Percentiles rank a stretch among this genome's conserved stretches.
phyloP scores from a whole-genome alignment of 2,888 invertebrate species.

The Brachycybe producta region DNA sequence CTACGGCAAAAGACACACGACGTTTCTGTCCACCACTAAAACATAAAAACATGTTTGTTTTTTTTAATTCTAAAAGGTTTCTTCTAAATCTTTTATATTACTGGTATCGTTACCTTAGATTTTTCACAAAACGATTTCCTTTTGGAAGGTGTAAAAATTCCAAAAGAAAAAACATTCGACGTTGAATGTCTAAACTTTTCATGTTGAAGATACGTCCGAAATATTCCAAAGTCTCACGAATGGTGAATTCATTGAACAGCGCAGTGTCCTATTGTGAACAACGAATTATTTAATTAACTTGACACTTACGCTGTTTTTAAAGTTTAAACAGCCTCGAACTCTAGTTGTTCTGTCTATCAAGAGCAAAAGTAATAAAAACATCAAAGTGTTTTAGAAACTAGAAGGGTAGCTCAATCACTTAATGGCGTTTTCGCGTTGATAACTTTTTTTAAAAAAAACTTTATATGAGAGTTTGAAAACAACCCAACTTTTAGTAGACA shows the following conservation, averaged over 20 bases:
- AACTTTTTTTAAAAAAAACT: too few species aligned
- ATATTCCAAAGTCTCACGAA: conserved; percentile 88
- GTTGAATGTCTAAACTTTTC: conserved; percentile 64
- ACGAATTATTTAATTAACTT: too few species aligned
- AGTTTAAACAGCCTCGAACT: too few species aligned
- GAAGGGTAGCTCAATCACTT: too few species aligned
- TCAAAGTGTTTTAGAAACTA: too few species aligned
- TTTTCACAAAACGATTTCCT: conserved; percentile 63
- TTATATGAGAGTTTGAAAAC: too few species aligned
- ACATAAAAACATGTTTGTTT: conserved; percentile 20
- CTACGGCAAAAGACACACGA: conserved; percentile 80
- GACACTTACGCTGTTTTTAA: too few species aligned
- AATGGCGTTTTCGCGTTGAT: too few species aligned
- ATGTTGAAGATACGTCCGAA: conserved; percentile 94
- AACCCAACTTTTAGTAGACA: too few species aligned
- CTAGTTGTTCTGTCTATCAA: too few species aligned
- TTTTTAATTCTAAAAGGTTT: background rate
- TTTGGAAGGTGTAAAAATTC: conserved; percentile 84
- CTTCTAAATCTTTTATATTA: background rate
- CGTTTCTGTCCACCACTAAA: conserved; percentile 78
- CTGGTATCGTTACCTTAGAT: conserved; percentile 45
- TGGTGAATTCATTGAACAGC: conserved; percentile 51
- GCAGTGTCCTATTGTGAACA: conserved; percentile 28
- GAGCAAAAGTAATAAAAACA: too few species aligned
- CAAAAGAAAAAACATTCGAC: conserved; percentile 68